Base-by-base conservation (phyloP, 2,888 invertebrate genomes). In the Eudemis profundana region DNA sequence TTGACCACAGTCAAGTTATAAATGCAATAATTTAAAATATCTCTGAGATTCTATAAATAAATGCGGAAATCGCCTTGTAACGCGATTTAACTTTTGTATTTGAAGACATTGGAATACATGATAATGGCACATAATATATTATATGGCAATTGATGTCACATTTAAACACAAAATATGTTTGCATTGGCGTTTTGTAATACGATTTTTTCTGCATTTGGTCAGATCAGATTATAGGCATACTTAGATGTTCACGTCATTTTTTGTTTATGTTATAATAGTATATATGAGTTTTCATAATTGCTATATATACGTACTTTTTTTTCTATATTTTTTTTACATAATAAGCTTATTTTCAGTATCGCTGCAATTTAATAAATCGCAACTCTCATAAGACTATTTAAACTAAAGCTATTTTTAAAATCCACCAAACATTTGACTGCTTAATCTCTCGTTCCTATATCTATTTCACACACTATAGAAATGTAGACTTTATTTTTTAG, bases 51-150 rank as follows among this genome's bases (percentile, higher is more conserved):
- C 40, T 4, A 12, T 40, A 40, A 8, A 40, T 54, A 54, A 54
- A 40, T 40, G 53, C 53, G 14, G 21, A 4, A 10, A 42, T 42
- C 21, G 44, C 33, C 7, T 5, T 1, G 33, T 8, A 33, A 33
- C 5, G 8, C 33, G 12, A 17, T 17, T 42, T 17, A 17, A 10
- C 1, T 44, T 5, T 10, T 19, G 12, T 19, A 44, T 12, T 21
- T 21, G 12, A 12, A 17, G 36, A 38, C 14, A 51, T n/a, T 44
- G 12, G 10, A 44, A 44, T 21, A 12, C 12, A 12, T 21, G 5
- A 27, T 54, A 54, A 54, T 54, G 54, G 54, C 54, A 54, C 40
- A 54, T 27, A 51, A 10, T 23, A 19, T 5, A 17, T 33, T 38
- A 17, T 54, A 54, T 54, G 54, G 40, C 23, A 12, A n/a, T 5